phyloP scores from a whole-genome alignment of 2,797 vertebrate species.

The Rhinella marina region DNA sequence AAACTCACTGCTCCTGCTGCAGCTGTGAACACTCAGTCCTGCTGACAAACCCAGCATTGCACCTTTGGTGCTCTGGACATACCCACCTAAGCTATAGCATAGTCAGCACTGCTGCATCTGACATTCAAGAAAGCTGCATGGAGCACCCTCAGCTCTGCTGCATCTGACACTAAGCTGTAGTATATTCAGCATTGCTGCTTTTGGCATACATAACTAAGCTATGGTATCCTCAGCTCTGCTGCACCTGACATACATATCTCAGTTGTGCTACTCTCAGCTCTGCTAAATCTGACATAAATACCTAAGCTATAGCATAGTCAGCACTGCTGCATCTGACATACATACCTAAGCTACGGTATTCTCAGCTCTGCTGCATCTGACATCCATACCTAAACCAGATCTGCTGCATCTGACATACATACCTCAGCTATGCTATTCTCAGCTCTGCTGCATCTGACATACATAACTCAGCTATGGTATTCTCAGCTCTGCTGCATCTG shows the following conservation, averaged over 20 bases:
- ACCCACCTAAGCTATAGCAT: too few species aligned
- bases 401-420: background rate
- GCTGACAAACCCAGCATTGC: background rate
- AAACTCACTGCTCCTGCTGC: background rate
- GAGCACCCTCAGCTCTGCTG: background rate
- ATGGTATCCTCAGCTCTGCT: too few species aligned
- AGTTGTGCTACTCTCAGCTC: rapidly evolving
- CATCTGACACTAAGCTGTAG: too few species aligned
- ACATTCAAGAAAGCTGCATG: too few species aligned
- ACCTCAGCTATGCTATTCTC: background rate
- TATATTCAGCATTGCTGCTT: background rate
- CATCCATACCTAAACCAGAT: too few species aligned
- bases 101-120: background rate
- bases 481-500: background rate
- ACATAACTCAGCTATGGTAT: background rate
- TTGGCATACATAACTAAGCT: too few species aligned
- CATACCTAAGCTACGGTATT: too few species aligned
- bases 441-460: background rate
- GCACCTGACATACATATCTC: background rate
- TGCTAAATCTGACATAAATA: too few species aligned
- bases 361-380: too few species aligned
- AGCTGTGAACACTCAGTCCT: background rate
- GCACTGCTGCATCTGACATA: too few species aligned
- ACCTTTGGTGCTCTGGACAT: too few species aligned
- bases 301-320: too few species aligned